Conservation (phyloP, 2,888 invertebrate genomes). For the Ferrisia virgata region DNA sequence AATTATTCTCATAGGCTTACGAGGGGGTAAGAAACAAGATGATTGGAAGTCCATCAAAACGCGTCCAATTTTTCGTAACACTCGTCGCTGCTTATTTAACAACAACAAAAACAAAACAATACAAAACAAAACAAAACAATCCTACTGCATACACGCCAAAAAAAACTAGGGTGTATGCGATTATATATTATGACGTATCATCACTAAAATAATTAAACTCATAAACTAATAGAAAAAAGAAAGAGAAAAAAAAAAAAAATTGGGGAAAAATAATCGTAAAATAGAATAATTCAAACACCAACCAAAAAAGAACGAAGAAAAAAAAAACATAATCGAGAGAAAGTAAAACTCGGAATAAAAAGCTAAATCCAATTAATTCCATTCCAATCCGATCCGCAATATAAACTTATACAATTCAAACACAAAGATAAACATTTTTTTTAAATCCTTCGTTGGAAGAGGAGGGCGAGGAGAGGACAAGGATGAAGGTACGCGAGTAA, state of each 20-base stretch:
- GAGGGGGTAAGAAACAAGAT: too few species aligned
- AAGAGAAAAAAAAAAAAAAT: neutral
- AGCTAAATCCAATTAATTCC: neutral
- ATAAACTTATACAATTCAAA: neutral
- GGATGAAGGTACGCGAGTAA: too few species aligned
- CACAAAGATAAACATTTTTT: neutral
- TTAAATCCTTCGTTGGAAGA: too few species aligned
- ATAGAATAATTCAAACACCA: neutral
- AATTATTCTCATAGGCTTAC: too few species aligned
- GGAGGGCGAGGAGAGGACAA: too few species aligned
- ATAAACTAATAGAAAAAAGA: neutral
- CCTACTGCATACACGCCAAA: neutral
- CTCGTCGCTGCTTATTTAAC: neutral
- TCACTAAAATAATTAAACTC: neutral
- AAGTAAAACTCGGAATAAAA: neutral
- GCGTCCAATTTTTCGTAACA: neutral
- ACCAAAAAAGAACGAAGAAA: too few species aligned
- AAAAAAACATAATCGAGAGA: neutral
- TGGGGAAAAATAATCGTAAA: too few species aligned
- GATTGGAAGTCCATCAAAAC: neutral
- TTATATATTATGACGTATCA: too few species aligned
- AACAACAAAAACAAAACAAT: neutral
- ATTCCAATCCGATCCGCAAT: too few species aligned
- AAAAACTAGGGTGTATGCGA: slow-evolving; percentile 14
- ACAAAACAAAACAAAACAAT: neutral